Evolutionary conservation across 2,113 vertebrate genomes (phyloP).

Genomic region (Sapajus apella): DNA sequence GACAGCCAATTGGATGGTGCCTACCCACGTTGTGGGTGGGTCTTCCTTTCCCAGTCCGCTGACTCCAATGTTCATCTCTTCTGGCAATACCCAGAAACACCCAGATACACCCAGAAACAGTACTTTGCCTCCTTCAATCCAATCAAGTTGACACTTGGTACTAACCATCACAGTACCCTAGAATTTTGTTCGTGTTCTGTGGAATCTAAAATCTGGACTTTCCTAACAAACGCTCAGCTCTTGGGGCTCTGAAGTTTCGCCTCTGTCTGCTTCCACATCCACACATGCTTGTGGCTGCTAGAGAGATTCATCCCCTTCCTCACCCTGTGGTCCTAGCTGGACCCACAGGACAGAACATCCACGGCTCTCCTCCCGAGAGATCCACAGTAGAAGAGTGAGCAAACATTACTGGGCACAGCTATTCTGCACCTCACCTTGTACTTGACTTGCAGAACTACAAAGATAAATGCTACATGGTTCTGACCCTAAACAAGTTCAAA

Average conservation of each 20-base stretch:
- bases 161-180: too few species aligned
- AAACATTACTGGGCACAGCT: fast-evolving
- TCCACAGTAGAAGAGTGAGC: fast-evolving
- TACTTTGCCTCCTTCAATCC: too few species aligned
- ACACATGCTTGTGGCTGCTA: background rate
- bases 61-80: too few species aligned
- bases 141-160: too few species aligned
- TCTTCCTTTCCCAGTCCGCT: too few species aligned
- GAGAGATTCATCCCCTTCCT: background rate
- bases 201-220: background rate
- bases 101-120: too few species aligned
- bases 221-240: background rate
- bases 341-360: fast-evolving
- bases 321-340: background rate
- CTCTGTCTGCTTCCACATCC: background rate
- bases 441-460: background rate
- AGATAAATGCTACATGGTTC: background rate
- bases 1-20: too few species aligned
- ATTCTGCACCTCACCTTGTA: background rate
- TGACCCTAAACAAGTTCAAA: background rate
- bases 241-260: background rate
- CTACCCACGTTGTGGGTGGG: too few species aligned
- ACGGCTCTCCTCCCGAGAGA: fast-evolving
- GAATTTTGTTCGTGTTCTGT: background rate
- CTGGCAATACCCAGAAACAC: too few species aligned